Base-by-base conservation (phyloP, 1,140 invertebrate genomes). In the Drosophila teissieri region DNA sequence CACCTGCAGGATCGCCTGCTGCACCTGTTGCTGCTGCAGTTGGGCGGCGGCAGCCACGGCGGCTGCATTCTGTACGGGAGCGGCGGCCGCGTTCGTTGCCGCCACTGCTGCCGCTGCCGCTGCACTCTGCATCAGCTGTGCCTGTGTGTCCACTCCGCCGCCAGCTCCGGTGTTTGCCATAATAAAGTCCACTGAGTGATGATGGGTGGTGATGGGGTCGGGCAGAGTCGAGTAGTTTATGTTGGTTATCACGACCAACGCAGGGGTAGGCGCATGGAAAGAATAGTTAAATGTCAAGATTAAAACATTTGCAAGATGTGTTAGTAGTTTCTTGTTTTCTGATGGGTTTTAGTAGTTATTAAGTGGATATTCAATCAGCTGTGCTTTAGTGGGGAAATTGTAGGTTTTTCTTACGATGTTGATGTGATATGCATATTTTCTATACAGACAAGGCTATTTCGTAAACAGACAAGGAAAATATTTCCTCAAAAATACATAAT, bases 31-130 rank as follows among this genome's bases (percentile, higher is more conserved):
- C 64, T 92, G 91, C 61, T 91, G 91, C 72, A 88, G 44, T 95
- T 70, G 97, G 93, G 97, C 97, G 91, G 98, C 97, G 31, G 91
- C 90, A 24, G 90, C 85, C 24, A 88, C 90, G 19, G 89, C 83
- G 22, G 91, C 80, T 24, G 83, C 90, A 54, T 76, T 77, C 62
- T 75, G 97, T 96, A 91, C 97, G 96, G 92, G 96, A 94, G 93
- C 97, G 10, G 90, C 63, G 19, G 90, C 73, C 15, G 77, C 93
- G 91, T 97, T 97, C 92, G 98, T 88, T 19, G 85, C 80, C 37
- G 82, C 83, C 52, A 84, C 79, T 36, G 91, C 79, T 11, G 83
- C 86, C 2, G 84, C 81, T n/a, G 88, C 84, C 51, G 97, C 96
- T 80, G 97, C 97, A 91, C 96, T 82, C 69, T 91, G 74, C 80